Conservation (phyloP, 2,113 vertebrate species). For the Cyphomyrus discorhynchus region DNA sequence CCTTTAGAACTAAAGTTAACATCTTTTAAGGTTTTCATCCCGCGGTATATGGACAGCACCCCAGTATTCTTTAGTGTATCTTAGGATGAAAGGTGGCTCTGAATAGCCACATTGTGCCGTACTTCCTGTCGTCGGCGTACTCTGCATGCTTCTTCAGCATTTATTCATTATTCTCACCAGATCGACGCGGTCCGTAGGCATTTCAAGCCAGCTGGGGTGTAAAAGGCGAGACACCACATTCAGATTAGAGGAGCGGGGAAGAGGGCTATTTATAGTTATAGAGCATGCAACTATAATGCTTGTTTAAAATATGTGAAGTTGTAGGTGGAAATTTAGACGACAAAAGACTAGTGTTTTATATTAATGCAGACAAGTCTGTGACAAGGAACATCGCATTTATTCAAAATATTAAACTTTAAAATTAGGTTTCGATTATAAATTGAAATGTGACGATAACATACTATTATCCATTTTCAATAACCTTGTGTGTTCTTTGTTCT, state of each 20-base stretch:
- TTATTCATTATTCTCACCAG: neutral
- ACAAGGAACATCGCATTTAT: neutral
- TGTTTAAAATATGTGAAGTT: neutral
- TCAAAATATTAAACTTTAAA: neutral
- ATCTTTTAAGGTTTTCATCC: neutral
- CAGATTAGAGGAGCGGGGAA: neutral
- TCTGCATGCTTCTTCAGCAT: neutral
- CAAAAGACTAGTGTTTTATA: neutral
- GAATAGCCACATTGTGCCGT: slow-evolving; percentile 13
- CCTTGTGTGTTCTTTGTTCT: neutral
- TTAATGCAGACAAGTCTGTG: neutral
- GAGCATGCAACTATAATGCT: neutral
- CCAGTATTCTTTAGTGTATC: neutral
- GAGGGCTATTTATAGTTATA: neutral
- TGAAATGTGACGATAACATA: neutral
- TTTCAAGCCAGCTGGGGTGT: neutral
- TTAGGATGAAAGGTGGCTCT: neutral
- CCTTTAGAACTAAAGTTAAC: neutral
- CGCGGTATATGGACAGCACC: neutral
- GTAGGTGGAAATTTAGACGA: neutral
- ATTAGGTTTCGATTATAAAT: neutral
- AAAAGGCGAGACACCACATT: neutral
- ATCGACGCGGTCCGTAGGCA: neutral
- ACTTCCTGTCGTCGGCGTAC: slow-evolving; percentile 1
- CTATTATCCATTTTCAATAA: neutral